Evolutionary conservation across 2,888 invertebrate genomes (phyloP).

Genomic region (Drosophila rubida): DNA sequence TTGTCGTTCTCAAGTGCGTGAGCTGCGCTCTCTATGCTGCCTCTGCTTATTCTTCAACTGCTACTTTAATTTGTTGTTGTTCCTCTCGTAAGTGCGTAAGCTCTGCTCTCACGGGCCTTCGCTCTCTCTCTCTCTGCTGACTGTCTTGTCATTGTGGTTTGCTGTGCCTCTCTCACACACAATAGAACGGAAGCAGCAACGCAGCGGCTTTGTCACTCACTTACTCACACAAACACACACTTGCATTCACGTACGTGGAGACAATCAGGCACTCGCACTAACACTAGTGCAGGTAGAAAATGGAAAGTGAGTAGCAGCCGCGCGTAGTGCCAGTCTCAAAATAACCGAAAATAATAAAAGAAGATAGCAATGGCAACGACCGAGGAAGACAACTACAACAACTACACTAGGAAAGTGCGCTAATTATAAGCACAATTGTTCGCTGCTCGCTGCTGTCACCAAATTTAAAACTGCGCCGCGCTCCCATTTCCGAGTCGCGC

Average conservation of each 20-base stretch:
- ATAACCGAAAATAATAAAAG: slow-evolving; percentile 69
- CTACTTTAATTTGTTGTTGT: slow-evolving; percentile 4
- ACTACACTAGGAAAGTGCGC: slow-evolving; percentile 51
- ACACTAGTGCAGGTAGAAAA: slow-evolving; percentile 69
- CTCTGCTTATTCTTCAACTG: slow-evolving; percentile 7
- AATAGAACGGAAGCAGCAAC: slow-evolving; percentile 77
- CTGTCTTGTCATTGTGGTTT: slow-evolving; percentile 25
- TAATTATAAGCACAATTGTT: slow-evolving; percentile 69
- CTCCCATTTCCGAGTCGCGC: slow-evolving; percentile 57
- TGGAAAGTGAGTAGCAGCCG: slow-evolving; percentile 69
- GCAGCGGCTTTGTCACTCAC: slow-evolving; percentile 67
- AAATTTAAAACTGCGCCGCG: slow-evolving; percentile 62
- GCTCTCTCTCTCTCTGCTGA: slow-evolving; percentile 11
- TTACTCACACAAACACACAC: slow-evolving; percentile 27
- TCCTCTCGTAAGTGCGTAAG: slow-evolving; percentile 58
- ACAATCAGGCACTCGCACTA: slow-evolving; percentile 40
- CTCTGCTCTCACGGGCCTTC: slow-evolving; percentile 21
- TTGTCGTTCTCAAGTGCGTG: slow-evolving; percentile 3
- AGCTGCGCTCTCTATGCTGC: slow-evolving; percentile 30
- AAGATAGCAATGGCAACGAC: slow-evolving; percentile 75
- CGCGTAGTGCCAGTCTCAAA: slow-evolving; percentile 47
- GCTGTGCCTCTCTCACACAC: slow-evolving; percentile 41
- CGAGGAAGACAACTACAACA: slow-evolving; percentile 58
- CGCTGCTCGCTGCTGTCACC: slow-evolving; percentile 49
- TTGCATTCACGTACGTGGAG: slow-evolving; percentile 5